Base-by-base conservation (phyloP, 2,888 invertebrate genomes). In the Dendrolimus pini region DNA sequence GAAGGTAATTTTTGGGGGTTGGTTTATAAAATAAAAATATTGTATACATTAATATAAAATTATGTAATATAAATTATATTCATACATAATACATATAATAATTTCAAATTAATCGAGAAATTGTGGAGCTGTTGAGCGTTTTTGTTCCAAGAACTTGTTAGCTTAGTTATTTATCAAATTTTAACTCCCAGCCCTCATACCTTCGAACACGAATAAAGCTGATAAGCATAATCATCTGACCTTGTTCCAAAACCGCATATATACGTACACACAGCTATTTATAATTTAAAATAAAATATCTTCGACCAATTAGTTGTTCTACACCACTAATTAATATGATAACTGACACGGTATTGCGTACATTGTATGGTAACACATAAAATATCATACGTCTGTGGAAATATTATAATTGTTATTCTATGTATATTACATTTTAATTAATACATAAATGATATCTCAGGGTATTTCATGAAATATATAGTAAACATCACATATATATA, bases 181-280 rank as follows among this genome's bases (percentile, higher is more conserved):
- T 47, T 47, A 47, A 47, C 12, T 47, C 9, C 47, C 47, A 47
- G 9, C 47, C 12, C 47, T 10, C 47, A 47, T 47, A 47, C 9
- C 12, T 47, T 47, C 47, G 12, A 47, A 8, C 6, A 47, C 47
- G 30, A 30, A 30, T 30, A 30, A 47, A 47, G 47, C 7, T 9
- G 54, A 54, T 54, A 54, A 54, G 14, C 14, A 52, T 55, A 58
- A 58, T 58, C 53, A 58, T 14, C 41, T 10, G 58, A 41, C 55
- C 54, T 58, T 58, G 55, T 58, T 58, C 58, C 30, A n/a, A 54
- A 41, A 54, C 47, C 9, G 9, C 12, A 47, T 47, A 10, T 30
- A 30, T 30, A 30, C 30, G 30, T 30, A 30, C 30, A 3, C 6
- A 30, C 6, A 30, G 30, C 30, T 47, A 47, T 47, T 7, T 47